Percentiles rank a stretch among this genome's conserved stretches.
Conservation (phyloP, 64 coral and sea anemone genomes). For the Pachyseris speciosa region DNA sequence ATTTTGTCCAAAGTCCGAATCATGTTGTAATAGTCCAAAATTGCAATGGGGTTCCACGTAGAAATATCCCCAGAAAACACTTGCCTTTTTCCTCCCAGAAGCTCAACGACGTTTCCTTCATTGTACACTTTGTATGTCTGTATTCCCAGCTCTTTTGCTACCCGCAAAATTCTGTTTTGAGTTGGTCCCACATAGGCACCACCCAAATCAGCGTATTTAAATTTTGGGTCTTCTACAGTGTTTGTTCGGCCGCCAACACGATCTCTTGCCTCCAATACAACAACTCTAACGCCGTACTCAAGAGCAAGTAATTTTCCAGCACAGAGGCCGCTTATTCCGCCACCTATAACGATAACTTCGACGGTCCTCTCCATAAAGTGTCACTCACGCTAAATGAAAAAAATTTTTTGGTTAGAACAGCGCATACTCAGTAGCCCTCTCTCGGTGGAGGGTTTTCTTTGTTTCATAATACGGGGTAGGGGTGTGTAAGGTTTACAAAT, state of each 20-base stretch:
- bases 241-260: constrained; percentile 90
- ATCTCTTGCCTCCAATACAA: constrained; percentile 85
- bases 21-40: constrained; percentile 85
- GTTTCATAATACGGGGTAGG: not conserved
- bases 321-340: constrained; percentile 89
- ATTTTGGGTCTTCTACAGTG: constrained; percentile 70
- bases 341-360: constrained; percentile 85
- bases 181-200: constrained; percentile 92
- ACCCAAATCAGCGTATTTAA: constrained; percentile 82
- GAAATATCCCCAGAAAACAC: constrained; percentile 81
- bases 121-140: constrained; percentile 81
- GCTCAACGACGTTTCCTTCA: constrained; percentile 71
- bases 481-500: no score
- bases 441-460: no score
- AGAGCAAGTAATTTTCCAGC: constrained; percentile 76
- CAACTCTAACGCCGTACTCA: constrained; percentile 53
- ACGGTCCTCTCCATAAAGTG: not conserved
- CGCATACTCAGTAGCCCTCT: no score
- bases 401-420: no score
- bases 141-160: constrained; percentile 88
- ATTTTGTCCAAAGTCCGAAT: constrained; percentile 78
- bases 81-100: constrained; percentile 72
- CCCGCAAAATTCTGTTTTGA: constrained; percentile 86
- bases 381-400: no score
- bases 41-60: constrained; percentile 83